These are phyloP conservation scores for Danaus chrysippus DNA, from an alignment of 2,888 invertebrate species.

Conservation along the genomic window DNA sequence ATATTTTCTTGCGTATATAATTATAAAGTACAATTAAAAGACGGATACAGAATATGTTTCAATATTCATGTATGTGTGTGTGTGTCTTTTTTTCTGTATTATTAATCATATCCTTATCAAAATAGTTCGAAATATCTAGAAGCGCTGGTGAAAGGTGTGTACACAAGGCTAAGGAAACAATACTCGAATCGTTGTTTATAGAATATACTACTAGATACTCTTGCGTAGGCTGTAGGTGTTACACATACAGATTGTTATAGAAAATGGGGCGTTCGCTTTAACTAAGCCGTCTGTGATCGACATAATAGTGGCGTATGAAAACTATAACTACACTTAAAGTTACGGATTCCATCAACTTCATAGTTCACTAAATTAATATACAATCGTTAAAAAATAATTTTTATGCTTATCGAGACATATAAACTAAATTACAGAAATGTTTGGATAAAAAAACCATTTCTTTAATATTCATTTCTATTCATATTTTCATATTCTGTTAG, in stretches of 20 bases:
- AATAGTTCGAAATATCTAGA: constrained; percentile 34
- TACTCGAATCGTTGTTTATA: constrained; percentile 15
- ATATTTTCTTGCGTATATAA: not conserved
- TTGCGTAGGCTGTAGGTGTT: constrained; percentile 17
- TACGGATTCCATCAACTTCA: no score
- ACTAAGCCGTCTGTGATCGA: not conserved
- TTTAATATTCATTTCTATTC: no score
- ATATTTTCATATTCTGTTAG: no score
- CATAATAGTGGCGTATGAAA: no score
- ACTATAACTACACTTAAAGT: no score
- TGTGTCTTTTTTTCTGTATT: constrained; percentile 9
- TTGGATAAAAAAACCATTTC: no score
- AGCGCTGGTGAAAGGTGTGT: constrained; percentile 37
- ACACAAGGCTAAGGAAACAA: constrained; percentile 36
- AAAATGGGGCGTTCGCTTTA: constrained; percentile 13
- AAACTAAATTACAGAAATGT: no score
- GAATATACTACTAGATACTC: constrained; percentile 22
- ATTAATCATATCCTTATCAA: constrained; percentile 8
- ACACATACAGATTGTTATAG: constrained; percentile 20
- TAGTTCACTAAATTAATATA: no score
- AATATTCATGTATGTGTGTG: constrained; percentile 1
- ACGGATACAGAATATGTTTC: not conserved
- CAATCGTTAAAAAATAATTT: no score
- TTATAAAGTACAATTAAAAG: not conserved
- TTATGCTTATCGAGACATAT: no score